Evolutionary conservation across 30 jellyfish, hydroid and myxozoan genomes (phyloP).

Genomic region (Aurelia sp.): DNA sequence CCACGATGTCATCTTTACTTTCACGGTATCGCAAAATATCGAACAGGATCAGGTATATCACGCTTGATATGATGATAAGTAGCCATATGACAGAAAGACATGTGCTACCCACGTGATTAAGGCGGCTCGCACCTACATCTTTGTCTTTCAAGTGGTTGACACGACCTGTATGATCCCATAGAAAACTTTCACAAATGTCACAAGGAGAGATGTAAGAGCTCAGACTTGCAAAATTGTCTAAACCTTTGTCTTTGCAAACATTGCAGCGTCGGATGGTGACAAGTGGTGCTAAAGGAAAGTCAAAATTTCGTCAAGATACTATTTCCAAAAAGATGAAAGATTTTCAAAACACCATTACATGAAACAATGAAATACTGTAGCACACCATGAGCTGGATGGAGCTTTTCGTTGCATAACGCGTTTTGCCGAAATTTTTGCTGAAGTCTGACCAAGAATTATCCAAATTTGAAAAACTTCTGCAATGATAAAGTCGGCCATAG

Average conservation of each 20-base stretch:
- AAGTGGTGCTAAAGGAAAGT: slow-evolving; percentile 76
- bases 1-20: slow-evolving; percentile 86
- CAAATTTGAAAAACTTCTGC: too few relatives aligned
- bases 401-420: too few relatives aligned
- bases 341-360: too few relatives aligned
- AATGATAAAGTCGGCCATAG: too few relatives aligned
- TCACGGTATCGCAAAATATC: slow-evolving; percentile 74
- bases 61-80: slow-evolving; percentile 59
- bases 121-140: slow-evolving; percentile 94
- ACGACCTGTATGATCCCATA: slow-evolving; percentile 97
- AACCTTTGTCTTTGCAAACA: slow-evolving; percentile 89
- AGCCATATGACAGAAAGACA: slow-evolving; percentile 81
- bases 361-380: too few relatives aligned
- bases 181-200: slow-evolving; percentile 96
- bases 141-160: slow-evolving; percentile 75
- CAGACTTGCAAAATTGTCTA: slow-evolving; percentile 86
- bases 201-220: slow-evolving; percentile 90
- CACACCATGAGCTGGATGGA: too few relatives aligned
- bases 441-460: too few relatives aligned
- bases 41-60: slow-evolving; percentile 48
- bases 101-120: slow-evolving; percentile 89
- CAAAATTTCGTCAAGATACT: too few relatives aligned
- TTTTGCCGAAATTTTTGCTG: too few relatives aligned
- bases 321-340: too few relatives aligned
- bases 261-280: slow-evolving; percentile 97